Percentiles rank a stretch among this genome's conserved stretches.
phyloP scores from a whole-genome alignment of 1,140 invertebrate species.

The Eubasilissa regina region DNA sequence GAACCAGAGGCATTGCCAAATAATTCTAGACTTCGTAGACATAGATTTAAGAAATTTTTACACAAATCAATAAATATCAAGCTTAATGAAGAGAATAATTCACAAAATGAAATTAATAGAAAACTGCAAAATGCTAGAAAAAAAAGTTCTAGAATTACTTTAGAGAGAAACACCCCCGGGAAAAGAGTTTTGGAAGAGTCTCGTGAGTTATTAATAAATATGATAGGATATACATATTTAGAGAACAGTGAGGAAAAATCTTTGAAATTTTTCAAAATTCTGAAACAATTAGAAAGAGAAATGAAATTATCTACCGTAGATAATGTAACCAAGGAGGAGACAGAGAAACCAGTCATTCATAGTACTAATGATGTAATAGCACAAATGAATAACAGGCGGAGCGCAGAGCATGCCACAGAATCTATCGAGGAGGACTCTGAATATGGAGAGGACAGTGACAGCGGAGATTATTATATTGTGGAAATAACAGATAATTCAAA shows the following conservation, averaged over 20 bases:
- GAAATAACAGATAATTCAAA: conserved; percentile 3
- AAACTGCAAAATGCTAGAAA: no score
- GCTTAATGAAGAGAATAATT: no score
- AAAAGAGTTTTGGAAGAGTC: neutral
- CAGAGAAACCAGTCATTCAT: no score
- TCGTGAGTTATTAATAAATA: conserved; percentile 1
- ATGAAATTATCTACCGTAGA: conserved; percentile 5
- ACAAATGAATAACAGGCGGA: no score
- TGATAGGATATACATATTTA: conserved; percentile 11
- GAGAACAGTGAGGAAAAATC: conserved; percentile 1
- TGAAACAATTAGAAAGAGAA: neutral
- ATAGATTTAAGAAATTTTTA: no score
- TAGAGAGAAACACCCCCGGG: neutral
- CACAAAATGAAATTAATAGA: no score
- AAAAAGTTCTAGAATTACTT: no score
- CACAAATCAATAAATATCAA: no score
- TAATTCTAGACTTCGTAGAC: no score
- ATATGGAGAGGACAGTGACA: neutral
- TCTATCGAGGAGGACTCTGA: neutral
- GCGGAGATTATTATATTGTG: conserved; percentile 10
- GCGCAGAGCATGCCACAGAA: neutral
- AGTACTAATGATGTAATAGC: no score
- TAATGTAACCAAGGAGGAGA: no score
- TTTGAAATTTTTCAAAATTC: neutral
- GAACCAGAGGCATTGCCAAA: no score